Conservation (phyloP, 2,888 invertebrate genomes). For the Pristionchus arcanus region DNA sequence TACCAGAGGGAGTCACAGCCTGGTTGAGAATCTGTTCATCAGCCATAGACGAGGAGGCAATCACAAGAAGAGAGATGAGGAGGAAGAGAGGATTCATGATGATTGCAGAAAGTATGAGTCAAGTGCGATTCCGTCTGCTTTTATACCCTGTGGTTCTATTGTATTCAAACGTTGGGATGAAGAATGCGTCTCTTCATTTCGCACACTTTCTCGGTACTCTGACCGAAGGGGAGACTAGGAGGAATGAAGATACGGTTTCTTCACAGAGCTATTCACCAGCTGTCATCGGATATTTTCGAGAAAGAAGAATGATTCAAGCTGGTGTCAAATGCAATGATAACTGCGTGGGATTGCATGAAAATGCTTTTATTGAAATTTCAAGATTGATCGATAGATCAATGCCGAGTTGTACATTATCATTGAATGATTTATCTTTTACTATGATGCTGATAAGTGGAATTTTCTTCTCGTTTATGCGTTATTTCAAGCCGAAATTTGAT, state of each 20-base stretch:
- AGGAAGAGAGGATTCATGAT: conserved; percentile 25
- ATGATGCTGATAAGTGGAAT: neutral
- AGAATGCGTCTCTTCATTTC: neutral
- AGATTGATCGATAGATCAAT: too few species aligned
- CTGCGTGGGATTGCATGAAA: neutral
- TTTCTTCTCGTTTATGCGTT: neutral
- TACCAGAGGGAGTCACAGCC: neutral
- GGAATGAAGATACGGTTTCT: neutral
- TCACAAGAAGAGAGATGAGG: neutral
- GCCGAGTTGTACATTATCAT: neutral
- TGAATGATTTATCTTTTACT: neutral
- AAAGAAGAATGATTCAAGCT: neutral
- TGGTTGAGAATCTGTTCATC: neutral
- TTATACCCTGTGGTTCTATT: neutral
- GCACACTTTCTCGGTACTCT: neutral
- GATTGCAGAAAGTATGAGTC: neutral
- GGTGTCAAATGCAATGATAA: neutral
- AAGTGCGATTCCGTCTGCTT: neutral
- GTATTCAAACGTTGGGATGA: neutral
- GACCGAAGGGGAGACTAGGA: neutral
- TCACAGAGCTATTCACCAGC: neutral
- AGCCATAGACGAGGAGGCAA: neutral
- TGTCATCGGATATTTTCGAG: neutral
- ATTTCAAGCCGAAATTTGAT: too few species aligned
- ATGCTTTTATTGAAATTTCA: neutral